Percentiles rank a stretch among this genome's conserved stretches.
These are phyloP conservation scores for Uria aalge DNA, from an alignment of 2,113 vertebrate species.

Conservation along the genomic window DNA sequence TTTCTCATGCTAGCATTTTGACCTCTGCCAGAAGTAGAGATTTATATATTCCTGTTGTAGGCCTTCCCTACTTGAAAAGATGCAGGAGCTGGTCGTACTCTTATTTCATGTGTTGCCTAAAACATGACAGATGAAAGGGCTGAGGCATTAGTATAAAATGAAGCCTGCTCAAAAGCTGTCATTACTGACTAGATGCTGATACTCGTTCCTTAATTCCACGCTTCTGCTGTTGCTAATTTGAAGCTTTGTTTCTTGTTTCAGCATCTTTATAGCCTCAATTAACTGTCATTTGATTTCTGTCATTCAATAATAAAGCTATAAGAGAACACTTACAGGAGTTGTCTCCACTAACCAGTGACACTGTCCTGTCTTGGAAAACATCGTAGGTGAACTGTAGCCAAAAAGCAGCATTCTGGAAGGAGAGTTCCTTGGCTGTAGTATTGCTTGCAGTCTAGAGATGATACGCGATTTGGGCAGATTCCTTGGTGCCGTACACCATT, in stretches of 20 bases:
- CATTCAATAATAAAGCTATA: neutral
- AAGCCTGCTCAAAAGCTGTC: neutral
- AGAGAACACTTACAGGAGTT: neutral
- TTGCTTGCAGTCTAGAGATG: neutral
- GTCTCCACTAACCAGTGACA: neutral
- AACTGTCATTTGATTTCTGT: neutral
- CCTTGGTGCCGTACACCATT: neutral
- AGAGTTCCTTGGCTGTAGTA: neutral
- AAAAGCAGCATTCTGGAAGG: neutral
- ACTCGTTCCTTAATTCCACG: neutral
- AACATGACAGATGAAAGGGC: neutral
- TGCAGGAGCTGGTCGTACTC: neutral
- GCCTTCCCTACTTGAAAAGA: neutral
- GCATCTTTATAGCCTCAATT: neutral
- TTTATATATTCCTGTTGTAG: neutral
- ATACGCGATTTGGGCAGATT: neutral
- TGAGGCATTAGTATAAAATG: neutral
- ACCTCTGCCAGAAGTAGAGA: neutral
- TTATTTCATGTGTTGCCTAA: neutral
- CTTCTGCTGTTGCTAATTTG: neutral
- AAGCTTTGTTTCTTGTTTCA: neutral
- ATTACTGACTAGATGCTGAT: neutral
- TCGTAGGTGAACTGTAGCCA: neutral
- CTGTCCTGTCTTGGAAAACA: neutral
- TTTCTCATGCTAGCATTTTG: neutral